Base-by-base conservation (phyloP, 1,140 invertebrate species). In the Cheumatopsyche charites region DNA sequence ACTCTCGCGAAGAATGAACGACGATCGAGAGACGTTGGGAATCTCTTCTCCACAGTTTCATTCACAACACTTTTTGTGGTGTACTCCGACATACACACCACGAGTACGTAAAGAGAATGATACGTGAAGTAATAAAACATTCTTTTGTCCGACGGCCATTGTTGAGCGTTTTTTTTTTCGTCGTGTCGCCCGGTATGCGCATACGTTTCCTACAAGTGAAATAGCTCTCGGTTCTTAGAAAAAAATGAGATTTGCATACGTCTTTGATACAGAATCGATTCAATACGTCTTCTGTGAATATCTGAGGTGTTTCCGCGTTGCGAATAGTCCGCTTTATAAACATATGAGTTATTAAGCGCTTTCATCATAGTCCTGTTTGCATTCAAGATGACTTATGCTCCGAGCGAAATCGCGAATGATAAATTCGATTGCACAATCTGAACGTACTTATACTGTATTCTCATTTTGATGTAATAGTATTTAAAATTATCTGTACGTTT, bases 121-220 rank as follows among this genome's bases (percentile, higher is more conserved):
- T 41, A 63, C 63, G 47, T 55, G 66, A 49, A 68, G 66, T 55
- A 68, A 68, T 68, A 68, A 68, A 55, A 36, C 66, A 68, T 23
- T 67, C 45, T 41, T 23, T 67, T 67, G 65, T 67, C 65, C 42
- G 19, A 49, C 21, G 63, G 1, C n/a, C 7, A 67, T 67, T 67
- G 65, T 67, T 19, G 19, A 17, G 21, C 26, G 25, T 49, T 67
- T 67, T 67, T n/a, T n/a, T n/a, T n/a, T n/a, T n/a, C n/a, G n/a
- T n/a, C n/a, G n/a, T n/a, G 43, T 67, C 7, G 26, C 11, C 41
- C 12, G 26, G 36, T 19, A 17, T 43, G 36, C 62, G 55, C 47
- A 42, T 15, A 43, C 47, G 47, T 52, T 17, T 52, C 47, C 4
- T 52, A 52, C 47, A 17, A 52, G 15, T 52, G 9, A 36, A 36